Evolutionary conservation across 1,140 invertebrate genomes (phyloP).

Genomic region (Drosophila repletoides): DNA sequence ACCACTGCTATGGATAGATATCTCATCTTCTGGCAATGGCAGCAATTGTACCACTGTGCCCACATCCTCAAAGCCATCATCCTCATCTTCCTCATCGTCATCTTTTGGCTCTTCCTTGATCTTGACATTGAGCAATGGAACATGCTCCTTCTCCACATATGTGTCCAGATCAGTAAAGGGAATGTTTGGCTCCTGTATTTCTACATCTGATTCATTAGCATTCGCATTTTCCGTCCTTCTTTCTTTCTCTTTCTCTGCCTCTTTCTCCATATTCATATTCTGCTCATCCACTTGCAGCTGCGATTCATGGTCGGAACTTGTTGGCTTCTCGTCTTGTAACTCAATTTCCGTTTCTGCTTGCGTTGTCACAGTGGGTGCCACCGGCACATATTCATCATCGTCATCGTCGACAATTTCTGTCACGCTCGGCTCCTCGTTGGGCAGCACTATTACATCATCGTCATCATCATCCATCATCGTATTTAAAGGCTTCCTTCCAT

Average conservation of each 20-base stretch:
- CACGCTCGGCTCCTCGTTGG: conserved; percentile 78
- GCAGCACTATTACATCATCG: conserved; percentile 81
- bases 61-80: conserved; percentile 84
- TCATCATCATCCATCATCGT: conserved; percentile 66
- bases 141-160: conserved; percentile 80
- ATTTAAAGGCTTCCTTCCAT: conserved; percentile 16
- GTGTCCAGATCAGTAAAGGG: conserved; percentile 83
- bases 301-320: conserved; percentile 10
- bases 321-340: conserved; percentile 39
- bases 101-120: conserved; percentile 76
- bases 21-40: conserved; percentile 69
- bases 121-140: conserved; percentile 68
- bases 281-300: conserved; percentile 29
- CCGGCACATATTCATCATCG: conserved; percentile 78
- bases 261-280: conserved; percentile 5
- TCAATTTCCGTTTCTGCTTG: conserved; percentile 43
- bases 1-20: conserved; percentile 79
- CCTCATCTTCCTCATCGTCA: conserved; percentile 83
- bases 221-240: conserved; percentile 42
- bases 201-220: conserved; percentile 79
- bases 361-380: no score
- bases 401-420: conserved; percentile 81
- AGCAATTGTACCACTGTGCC: conserved; percentile 67
- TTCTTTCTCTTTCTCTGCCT: conserved; percentile 18
- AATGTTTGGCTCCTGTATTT: conserved; percentile 81